These are phyloP conservation scores for Pelmatolapia mariae DNA, from an alignment of 2,113 vertebrate genomes.

Conservation along the genomic window DNA sequence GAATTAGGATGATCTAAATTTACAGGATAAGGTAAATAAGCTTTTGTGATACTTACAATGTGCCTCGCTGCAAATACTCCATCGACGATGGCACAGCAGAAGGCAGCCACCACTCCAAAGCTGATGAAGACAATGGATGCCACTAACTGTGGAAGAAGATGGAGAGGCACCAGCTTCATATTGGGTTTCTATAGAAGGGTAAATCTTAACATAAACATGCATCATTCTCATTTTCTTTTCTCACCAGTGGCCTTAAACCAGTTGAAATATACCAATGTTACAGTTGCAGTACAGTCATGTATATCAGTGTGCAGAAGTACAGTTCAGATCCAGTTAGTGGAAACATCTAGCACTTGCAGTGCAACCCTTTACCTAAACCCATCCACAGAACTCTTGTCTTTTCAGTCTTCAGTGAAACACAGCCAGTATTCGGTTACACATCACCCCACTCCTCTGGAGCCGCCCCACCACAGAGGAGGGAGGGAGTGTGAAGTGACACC, in stretches of 20 bases:
- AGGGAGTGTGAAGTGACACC: background rate
- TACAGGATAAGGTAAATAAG: background rate
- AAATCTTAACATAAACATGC: background rate
- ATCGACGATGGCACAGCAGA: constrained; percentile 97
- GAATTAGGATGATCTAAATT: background rate
- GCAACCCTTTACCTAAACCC: background rate
- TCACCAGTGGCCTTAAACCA: background rate
- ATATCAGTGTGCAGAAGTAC: background rate
- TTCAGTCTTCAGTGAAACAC: constrained; percentile 21
- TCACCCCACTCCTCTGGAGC: constrained; percentile 8
- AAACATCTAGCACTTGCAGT: background rate
- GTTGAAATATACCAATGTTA: background rate
- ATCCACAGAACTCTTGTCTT: background rate
- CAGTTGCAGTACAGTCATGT: background rate
- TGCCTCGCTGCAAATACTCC: constrained; percentile 96
- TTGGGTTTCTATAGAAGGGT: background rate
- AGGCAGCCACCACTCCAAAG: constrained; percentile 95
- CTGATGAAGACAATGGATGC: constrained; percentile 99
- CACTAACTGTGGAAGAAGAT: constrained; percentile 79
- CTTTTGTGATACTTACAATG: constrained; percentile 82
- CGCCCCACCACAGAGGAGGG: background rate
- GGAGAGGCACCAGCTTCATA: background rate
- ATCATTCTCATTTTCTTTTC: background rate
- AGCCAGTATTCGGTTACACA: constrained; percentile 50
- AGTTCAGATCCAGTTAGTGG: background rate